Evolutionary conservation across 2,113 vertebrate genomes (phyloP).

Genomic region (Chrysemys picta): DNA sequence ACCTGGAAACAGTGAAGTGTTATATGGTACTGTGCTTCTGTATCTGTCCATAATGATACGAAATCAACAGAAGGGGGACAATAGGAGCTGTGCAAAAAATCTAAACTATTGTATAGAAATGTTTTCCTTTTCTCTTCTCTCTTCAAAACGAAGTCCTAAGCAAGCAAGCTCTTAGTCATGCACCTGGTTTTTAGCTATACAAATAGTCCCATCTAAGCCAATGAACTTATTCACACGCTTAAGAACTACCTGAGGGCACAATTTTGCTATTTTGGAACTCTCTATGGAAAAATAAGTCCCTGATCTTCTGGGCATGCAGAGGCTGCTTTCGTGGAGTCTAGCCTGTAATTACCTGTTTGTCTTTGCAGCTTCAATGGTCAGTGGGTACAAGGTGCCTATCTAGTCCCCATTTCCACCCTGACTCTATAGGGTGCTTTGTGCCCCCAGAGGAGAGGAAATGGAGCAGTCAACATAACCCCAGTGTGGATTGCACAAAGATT

Average conservation of each 20-base stretch:
- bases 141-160: background rate
- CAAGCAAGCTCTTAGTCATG: background rate
- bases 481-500: background rate
- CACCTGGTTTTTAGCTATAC: too few species aligned
- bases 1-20: background rate
- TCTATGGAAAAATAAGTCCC: background rate
- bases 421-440: too few species aligned
- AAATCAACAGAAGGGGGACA: background rate
- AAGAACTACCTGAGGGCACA: background rate
- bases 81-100: background rate
- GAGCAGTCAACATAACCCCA: background rate
- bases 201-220: background rate
- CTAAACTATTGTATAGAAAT: background rate
- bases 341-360: background rate
- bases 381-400: background rate
- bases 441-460: background rate
- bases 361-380: background rate
- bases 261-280: background rate
- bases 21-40: background rate
- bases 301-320: background rate
- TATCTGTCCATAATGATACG: background rate
- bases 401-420: background rate
- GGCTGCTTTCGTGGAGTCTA: background rate
- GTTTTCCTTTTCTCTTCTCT: background rate
- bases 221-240: background rate